These are phyloP conservation scores for Trichoplusia ni DNA, from an alignment of 1,140 invertebrate species.

Conservation along the genomic window DNA sequence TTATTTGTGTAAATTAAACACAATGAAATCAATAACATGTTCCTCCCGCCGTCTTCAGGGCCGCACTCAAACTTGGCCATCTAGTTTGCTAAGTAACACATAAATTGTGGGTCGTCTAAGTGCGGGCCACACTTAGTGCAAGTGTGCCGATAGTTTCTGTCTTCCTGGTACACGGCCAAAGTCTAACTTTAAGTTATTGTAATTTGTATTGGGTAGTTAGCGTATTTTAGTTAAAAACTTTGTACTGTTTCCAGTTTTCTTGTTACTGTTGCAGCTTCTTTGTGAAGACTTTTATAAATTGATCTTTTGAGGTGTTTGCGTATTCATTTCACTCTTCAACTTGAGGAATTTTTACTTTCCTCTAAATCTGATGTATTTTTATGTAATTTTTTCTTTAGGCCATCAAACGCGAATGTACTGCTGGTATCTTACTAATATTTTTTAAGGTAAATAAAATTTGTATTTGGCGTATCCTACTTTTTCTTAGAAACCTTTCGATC, in stretches of 20 bases:
- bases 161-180: conserved; percentile 25
- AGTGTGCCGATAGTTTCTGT: conserved; percentile 30
- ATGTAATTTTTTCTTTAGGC: no score
- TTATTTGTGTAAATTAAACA: no score
- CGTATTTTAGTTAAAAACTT: not conserved
- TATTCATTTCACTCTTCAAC: no score
- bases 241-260: not conserved
- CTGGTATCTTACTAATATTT: no score
- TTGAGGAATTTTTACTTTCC: no score
- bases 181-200: conserved; percentile 23
- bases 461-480: no score
- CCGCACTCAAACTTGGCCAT: conserved; percentile 15
- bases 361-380: no score
- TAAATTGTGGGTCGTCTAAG: conserved; percentile 27
- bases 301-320: not conserved
- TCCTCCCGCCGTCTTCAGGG: not conserved
- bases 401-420: no score
- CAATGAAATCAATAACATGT: not conserved
- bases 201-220: conserved; percentile 9
- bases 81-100: conserved; percentile 30
- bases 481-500: no score
- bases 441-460: no score
- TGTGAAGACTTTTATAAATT: not conserved
- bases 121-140: conserved; percentile 23
- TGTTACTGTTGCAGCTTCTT: not conserved